Conservation (phyloP, 2,113 vertebrate species). For the Chionodraco myersi region DNA sequence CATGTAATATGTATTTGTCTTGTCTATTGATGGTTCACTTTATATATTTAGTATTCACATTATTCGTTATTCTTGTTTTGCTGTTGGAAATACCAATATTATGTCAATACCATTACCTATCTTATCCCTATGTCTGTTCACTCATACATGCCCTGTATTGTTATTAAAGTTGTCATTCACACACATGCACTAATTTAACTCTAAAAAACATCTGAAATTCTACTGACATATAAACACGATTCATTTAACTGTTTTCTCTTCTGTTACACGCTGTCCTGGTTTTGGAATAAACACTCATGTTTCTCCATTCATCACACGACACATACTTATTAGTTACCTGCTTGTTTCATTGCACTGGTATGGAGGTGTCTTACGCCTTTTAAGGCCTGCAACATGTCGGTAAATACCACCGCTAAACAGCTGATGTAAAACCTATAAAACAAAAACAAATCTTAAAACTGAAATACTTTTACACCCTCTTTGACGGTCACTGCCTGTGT, state of each 20-base stretch:
- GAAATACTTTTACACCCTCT: fast-evolving
- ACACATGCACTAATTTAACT: no score
- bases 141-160: background rate
- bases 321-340: constrained; percentile 22
- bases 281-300: background rate
- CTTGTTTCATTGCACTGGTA: constrained; percentile 61
- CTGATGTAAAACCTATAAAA: fast-evolving
- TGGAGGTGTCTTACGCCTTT: constrained; percentile 69
- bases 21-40: no score
- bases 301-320: background rate
- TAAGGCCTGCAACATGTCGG: constrained; percentile 69
- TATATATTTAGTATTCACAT: no score
- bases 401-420: background rate
- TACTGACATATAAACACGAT: no score
- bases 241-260: background rate
- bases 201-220: no score
- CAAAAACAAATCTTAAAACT: background rate
- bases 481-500: background rate
- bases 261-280: background rate
- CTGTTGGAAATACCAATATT: no score
- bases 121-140: background rate
- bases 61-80: no score
- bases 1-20: no score
- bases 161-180: background rate
- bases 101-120: background rate